phyloP scores from a whole-genome alignment of 2,797 vertebrate genomes.

The Gallinago stenura region DNA sequence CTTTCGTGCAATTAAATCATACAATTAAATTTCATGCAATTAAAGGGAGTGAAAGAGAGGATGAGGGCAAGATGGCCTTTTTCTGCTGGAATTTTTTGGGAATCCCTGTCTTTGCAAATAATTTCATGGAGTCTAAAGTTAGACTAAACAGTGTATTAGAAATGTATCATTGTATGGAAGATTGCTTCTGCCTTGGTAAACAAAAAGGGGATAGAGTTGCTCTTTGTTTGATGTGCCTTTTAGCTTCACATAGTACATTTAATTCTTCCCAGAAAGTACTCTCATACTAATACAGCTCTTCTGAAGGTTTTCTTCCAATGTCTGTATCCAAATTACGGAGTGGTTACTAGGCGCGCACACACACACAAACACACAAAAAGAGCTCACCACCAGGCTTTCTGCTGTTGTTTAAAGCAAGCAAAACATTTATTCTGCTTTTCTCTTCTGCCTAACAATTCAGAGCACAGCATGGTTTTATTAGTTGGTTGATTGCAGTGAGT shows the following conservation, averaged over 20 bases:
- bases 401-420: constrained; percentile 32
- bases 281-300: neutral
- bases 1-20: neutral
- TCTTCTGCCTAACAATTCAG: neutral
- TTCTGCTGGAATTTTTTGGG: constrained; percentile 8
- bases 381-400: constrained; percentile 1
- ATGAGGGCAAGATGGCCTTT: neutral
- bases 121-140: constrained; percentile 67
- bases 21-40: neutral
- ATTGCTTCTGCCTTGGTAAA: constrained; percentile 49
- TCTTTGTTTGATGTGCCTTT: constrained; percentile 13
- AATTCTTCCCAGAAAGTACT: constrained; percentile 56
- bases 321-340: neutral
- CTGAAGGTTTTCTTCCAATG: neutral
- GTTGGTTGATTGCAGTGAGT: constrained; percentile 14
- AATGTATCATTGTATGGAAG: constrained; percentile 45
- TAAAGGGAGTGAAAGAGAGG: neutral
- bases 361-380: neutral
- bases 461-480: constrained; percentile 68
- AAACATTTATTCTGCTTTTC: constrained; percentile 19
- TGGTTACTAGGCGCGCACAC: neutral
- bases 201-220: constrained; percentile 32
- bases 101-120: constrained; percentile 52
- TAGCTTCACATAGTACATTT: constrained; percentile 33
- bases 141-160: constrained; percentile 79